Base-by-base conservation (phyloP, 2,113 vertebrate species). In the Acrocephalus arundinaceus region DNA sequence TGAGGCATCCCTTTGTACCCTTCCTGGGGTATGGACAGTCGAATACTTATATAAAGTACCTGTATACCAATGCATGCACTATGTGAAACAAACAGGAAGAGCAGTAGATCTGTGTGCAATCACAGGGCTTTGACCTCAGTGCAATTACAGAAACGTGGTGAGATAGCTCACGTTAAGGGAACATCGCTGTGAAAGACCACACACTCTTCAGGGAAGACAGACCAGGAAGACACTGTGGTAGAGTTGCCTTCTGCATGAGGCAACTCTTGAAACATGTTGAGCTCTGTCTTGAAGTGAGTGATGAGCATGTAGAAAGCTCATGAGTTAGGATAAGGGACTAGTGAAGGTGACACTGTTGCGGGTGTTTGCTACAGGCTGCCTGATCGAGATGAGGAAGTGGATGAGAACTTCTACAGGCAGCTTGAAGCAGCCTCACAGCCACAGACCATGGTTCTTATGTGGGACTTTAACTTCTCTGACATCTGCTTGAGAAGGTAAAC, bases 141-240 rank as follows among this genome's bases (percentile, higher is more conserved):
- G 9, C 11, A 17, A 12, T 52, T 37, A 19, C 45, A 59, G 33
- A 59, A 77, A 12, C 0, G 1, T 22, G 17, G 6, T 45, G 45
- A 68, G 54, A 52, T 22, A 33, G 37, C 9, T 61, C 46, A 15
- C 22, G 3, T 33, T 37, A 22, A 31, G 16, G 28, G 73, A 45
- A 12, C 2, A 1, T 21, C 52, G 37, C 15, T 4, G 1, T 33
- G 33, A 68, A 61, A 17, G 33, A 27, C 21, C 13, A 48, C 54
- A 14, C 13, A 10, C 21, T 45, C 35, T 37, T 76, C 66, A 68
- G 9, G 54, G 33, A 61, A 52, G 22, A 52, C 22, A 61, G 21
- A 37, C 9, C 27, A 61, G 46, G 33, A 61, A 43, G 33, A 15
- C 9, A 23, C 27, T 1, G 1, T 27, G 37, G 21, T 58, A 21